Evolutionary conservation across 2,113 vertebrate genomes (phyloP).

Genomic region (Heterotis niloticus): DNA sequence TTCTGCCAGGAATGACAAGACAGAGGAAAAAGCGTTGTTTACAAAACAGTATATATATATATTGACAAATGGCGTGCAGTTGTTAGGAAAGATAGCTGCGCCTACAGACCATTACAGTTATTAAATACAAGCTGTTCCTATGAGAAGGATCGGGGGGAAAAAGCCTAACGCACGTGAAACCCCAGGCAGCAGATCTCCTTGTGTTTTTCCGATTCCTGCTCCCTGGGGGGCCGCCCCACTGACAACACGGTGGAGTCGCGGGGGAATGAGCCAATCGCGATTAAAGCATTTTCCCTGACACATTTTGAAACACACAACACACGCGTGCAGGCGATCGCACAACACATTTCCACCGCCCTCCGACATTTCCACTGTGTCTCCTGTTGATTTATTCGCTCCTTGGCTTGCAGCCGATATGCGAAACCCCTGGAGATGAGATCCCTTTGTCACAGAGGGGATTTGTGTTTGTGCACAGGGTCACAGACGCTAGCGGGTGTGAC

Average conservation of each 20-base stretch:
- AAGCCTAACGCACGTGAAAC: conserved; percentile 3
- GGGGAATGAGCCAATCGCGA: conserved; percentile 1
- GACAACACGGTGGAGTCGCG: not conserved
- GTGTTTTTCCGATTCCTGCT: not conserved
- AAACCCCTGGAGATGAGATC: not conserved
- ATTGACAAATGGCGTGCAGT: not conserved
- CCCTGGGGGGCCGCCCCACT: not conserved
- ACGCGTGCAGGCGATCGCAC: too few relatives aligned
- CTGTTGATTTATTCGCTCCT: conserved; percentile 12
- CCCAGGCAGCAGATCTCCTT: not conserved
- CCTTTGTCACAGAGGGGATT: conserved; percentile 4
- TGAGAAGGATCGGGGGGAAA: conserved; percentile 4
- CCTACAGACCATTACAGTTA: not conserved
- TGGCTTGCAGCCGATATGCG: conserved; percentile 1
- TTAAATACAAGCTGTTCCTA: conserved; percentile 2
- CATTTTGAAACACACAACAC: not conserved
- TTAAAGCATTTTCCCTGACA: not conserved
- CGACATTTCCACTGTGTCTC: not conserved
- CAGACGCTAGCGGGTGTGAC: not conserved
- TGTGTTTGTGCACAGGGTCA: conserved; percentile 1
- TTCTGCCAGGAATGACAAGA: conserved; percentile 13
- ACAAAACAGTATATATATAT: not conserved
- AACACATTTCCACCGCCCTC: too few relatives aligned
- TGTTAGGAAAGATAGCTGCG: not conserved
- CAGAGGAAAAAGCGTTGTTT: not conserved